Base-by-base conservation (phyloP, 1,140 invertebrate species). In the Drosophila fuyamai region DNA sequence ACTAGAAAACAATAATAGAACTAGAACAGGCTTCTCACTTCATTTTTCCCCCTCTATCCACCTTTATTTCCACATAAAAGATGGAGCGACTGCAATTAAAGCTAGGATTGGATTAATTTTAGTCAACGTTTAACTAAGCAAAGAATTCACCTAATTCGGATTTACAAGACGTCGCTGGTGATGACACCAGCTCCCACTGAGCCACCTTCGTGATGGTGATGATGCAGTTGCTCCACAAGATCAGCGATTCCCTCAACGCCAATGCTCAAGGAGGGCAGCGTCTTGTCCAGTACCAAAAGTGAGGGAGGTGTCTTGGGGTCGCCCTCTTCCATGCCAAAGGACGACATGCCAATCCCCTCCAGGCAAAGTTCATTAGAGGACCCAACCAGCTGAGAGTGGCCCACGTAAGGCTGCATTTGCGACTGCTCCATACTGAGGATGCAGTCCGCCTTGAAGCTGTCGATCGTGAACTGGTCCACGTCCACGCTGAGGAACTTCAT, bases 401-500 rank as follows among this genome's bases (percentile, higher is more conserved):
- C 44, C 55, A 73, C 75, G n/a, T 81, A 77, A 32, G 70, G 27
- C 43, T 65, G 46, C 46, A 65, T 62, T 16, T 77, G 77, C 4
- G 74, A 32, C 32, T 92, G 90, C 61, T 92, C 89, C 75, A 92
- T 74, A 73, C 90, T 92, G 0, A 92, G 71, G 1, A 92, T 92
- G 59, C 92, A 92, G 58, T 92, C 92, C 40, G 89, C 84, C 66
- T 92, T 92, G 56, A 92, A 92, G 68, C 84, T 91, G 41, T 92
- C 92, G 61, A 92, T 92, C 63, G 89, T 92, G 35, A 91, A 92
- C 65, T 92, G 91, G 76, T 92, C 92, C 16, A 92, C 91, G 76
- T 92, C 92, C n/a, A 92, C 91, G 66, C 83, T 90, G 18, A 92
- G 79, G 55, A 90, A 92, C 66, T 92, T 92, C 81, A 92, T 92